These are phyloP conservation scores for Ceyx melanurus DNA, from an alignment of 2,113 vertebrate species.

Conservation along the genomic window DNA sequence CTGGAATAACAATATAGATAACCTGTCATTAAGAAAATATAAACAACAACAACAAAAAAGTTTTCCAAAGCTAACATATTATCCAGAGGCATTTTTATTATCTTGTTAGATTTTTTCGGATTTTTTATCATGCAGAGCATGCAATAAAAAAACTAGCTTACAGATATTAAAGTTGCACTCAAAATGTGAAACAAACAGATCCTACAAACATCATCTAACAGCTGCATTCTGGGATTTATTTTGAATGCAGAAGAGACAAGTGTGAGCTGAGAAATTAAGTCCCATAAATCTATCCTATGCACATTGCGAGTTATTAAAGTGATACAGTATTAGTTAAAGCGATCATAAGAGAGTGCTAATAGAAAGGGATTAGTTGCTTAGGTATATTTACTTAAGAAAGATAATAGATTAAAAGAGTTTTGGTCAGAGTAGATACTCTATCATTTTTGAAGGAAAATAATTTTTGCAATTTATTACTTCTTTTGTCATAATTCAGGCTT, in stretches of 20 bases:
- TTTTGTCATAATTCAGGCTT: conserved; percentile 55
- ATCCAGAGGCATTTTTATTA: background rate
- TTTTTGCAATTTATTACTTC: conserved; percentile 43
- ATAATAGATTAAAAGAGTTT: conserved; percentile 54
- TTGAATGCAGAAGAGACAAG: conserved; percentile 27
- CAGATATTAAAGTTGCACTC: background rate
- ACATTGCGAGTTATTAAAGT: conserved; percentile 44
- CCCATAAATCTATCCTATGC: conserved; percentile 16
- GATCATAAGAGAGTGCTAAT: conserved; percentile 52
- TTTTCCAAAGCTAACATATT: background rate
- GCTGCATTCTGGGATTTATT: conserved; percentile 40
- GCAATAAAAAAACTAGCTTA: background rate
- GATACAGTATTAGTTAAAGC: conserved; percentile 40
- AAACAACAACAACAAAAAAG: background rate
- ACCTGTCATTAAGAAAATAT: background rate
- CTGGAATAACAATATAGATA: background rate
- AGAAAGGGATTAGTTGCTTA: conserved; percentile 47
- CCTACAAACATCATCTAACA: background rate
- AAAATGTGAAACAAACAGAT: conserved; percentile 47
- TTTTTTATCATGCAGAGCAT: background rate
- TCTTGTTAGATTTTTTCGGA: background rate
- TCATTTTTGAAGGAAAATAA: conserved; percentile 65
- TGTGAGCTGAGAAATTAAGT: conserved; percentile 38
- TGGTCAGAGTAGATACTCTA: conserved; percentile 35
- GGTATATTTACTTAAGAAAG: conserved; percentile 61